phyloP scores from a whole-genome alignment of 2,888 invertebrate genomes.

The Epistrophe grossulariae region DNA sequence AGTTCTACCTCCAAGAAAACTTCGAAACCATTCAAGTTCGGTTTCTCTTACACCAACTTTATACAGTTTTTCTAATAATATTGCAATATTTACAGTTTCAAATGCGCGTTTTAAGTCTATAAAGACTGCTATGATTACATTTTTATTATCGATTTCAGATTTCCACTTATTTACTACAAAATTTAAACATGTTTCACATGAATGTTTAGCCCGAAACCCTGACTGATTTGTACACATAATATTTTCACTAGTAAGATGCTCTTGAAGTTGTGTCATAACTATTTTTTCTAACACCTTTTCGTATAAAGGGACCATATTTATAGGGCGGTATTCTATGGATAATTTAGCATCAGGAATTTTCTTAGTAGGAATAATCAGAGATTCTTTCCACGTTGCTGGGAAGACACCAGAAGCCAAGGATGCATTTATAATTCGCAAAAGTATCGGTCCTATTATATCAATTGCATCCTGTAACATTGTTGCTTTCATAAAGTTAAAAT shows the following conservation, averaged over 20 bases:
- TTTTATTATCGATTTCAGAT: neutral
- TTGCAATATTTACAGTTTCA: neutral
- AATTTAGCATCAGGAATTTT: neutral
- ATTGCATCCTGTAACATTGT: neutral
- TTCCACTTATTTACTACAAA: slow-evolving; percentile 1
- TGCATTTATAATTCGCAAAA: neutral
- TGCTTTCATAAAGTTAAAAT: neutral
- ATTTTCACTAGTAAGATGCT: neutral
- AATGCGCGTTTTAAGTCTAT: neutral
- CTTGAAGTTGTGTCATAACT: neutral
- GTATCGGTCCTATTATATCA: neutral
- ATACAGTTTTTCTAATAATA: neutral
- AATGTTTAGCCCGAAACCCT: neutral
- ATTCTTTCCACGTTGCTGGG: neutral
- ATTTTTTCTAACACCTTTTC: neutral
- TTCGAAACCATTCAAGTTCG: neutral
- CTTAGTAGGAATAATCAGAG: neutral
- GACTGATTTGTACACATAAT: neutral
- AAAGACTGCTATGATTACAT: neutral
- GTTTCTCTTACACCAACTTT: neutral
- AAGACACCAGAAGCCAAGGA: neutral
- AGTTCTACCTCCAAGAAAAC: neutral
- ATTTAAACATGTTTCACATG: neutral
- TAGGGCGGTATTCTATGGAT: neutral
- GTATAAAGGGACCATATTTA: neutral